Base-by-base conservation (phyloP, 1,140 invertebrate genomes). In the Bombyx mandarina region DNA sequence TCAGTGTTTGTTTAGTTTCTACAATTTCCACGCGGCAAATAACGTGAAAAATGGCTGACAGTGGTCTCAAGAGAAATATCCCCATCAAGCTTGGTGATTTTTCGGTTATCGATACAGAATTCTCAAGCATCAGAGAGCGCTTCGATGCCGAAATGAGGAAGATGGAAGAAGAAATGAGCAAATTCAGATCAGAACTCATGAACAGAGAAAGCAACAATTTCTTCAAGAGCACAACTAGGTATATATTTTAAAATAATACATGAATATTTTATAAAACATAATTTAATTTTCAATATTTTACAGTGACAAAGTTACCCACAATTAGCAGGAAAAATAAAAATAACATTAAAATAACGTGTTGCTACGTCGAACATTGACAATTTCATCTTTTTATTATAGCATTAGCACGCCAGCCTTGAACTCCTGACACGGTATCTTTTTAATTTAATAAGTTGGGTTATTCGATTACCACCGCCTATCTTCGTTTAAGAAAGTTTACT, bases 121-220 rank as follows among this genome's bases (percentile, higher is more conserved):
- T 98, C 89, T 96, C 95, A 73, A 97, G 94, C 83, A 98, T 99
- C 82, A 92, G 97, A 63, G 97, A 98, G 82, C 91, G 96, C 62
- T 99, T 99, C 85, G 97, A 99, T 82, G 93, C 92, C 56, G 97
- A 99, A 91, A 99, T 99, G 97, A 91, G 93, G 70, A 96, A 96
- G 89, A 98, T 99, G 96, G 97, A 99, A 89, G 97, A 98, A 68
- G 97, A 99, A 89, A 99, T 99, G 97, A 94, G 94, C 80, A 94
- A 95, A 88, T 98, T 99, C 90, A 91, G 97, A 64, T 94, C 94
- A 60, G 96, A 98, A 85, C 89, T 98, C 54, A 94, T 97, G 93
- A 96, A 97, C 82, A 91, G 95, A 69, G 96, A 98, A 88, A 94
- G 93, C 71, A 95, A 95, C 84, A 93, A 94, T 75, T 97, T 96